Evolutionary conservation across 2,113 vertebrate genomes (phyloP).

Genomic region (Stomatorhinus ivindoensis): DNA sequence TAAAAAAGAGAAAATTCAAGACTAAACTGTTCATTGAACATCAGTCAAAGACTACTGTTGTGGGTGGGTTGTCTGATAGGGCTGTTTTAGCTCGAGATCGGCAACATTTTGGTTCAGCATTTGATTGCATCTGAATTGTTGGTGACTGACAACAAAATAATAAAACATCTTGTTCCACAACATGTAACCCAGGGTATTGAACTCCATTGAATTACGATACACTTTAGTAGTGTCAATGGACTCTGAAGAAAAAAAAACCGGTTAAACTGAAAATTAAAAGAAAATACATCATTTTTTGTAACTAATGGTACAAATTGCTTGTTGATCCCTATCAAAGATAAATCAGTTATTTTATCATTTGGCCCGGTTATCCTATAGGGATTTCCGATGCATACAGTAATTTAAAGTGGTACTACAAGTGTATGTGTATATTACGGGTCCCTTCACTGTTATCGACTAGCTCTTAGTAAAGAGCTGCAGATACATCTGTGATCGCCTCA

Average conservation of each 20-base stretch:
- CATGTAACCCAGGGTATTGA: background rate
- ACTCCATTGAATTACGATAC: background rate
- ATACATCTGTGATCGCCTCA: background rate
- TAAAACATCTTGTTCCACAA: background rate
- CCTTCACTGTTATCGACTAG: too few relatives aligned
- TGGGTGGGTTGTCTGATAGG: background rate
- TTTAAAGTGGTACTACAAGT: background rate
- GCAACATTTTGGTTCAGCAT: background rate
- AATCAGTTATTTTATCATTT: background rate
- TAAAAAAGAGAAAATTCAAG: background rate
- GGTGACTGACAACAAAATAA: background rate
- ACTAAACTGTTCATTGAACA: background rate
- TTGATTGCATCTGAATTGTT: background rate
- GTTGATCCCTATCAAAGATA: background rate
- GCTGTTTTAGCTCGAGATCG: background rate
- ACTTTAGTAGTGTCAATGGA: background rate
- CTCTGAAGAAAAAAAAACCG: background rate
- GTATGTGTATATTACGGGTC: background rate
- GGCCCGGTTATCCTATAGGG: background rate
- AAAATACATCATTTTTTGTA: background rate
- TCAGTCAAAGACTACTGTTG: background rate
- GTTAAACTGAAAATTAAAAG: background rate
- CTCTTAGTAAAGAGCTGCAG: background rate
- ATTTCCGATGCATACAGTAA: background rate
- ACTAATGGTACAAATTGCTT: background rate